Base-by-base conservation (phyloP, 1,140 invertebrate genomes). In the Drosophila teissieri region DNA sequence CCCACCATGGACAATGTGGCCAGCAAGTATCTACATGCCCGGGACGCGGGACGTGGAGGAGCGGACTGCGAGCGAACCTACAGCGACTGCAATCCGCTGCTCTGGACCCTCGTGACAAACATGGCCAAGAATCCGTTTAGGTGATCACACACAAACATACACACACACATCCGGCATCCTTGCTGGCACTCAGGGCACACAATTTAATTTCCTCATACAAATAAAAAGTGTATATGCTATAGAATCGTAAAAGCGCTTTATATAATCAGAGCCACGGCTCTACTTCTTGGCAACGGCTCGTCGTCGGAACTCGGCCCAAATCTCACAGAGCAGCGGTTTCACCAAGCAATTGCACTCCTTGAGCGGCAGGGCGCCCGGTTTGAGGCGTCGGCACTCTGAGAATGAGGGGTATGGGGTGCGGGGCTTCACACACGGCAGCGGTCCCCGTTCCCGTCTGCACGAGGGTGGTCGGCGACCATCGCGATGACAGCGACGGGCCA, bases 1-100 rank as follows among this genome's bases (percentile, higher is more conserved):
- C 90, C 90, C 1, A 73, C 55, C 1, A 2, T 77, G 39, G 68
- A 90, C 12, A 91, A 91, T 34, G 85, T 91, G 0, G 73, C 76
- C 8, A 65, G 56, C 6, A 86, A 88, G 49, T 91, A 91, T 48
- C 39, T 90, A 8, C 45, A 88, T n/a, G 90, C 90, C 4, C 52
- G 82, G 5, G 48, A 88, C n/a, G 90, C 90, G 0, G 90, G 90
- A 8, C 68, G 63, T 3, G 74, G 48, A 0, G 85, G 82, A 3
- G 90, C 82, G 0, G 73, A 90, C 39, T 91, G 90, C 39, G 27
- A 49, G 8, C 62, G 44, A 31, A 89, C 61, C 14, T 89, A 67
- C 34, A 57, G 45, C 2, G 62, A 85, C 11, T 89, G 84, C 42
- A 90, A 53, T 12, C 56, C 51, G 2, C 44, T 44, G n/a, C 61